Conservation (phyloP, 2,113 vertebrate genomes). For the Bubo bubo region DNA sequence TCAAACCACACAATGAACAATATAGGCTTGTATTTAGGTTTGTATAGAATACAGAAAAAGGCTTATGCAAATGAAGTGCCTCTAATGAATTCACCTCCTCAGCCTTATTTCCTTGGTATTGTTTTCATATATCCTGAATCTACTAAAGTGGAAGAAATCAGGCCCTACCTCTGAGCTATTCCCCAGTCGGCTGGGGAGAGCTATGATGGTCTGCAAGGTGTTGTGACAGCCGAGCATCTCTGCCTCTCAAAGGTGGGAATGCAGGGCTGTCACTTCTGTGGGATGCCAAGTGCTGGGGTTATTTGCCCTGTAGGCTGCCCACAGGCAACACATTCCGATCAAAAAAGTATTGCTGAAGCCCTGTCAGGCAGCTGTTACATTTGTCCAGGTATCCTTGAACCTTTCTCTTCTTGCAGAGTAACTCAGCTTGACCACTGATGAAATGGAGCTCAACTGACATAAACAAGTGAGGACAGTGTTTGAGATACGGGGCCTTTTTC, state of each 20-base stretch:
- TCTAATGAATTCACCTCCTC: not conserved
- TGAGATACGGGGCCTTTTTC: not conserved
- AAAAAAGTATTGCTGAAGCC: not conserved
- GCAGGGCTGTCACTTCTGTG: not conserved
- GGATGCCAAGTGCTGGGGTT: not conserved
- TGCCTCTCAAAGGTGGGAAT: accelerated
- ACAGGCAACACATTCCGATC: accelerated
- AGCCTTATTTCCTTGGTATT: not conserved
- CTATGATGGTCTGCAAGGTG: not conserved
- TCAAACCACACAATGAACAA: not conserved
- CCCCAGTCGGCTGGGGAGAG: too few relatives aligned
- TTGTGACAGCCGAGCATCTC: accelerated
- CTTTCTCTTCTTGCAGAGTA: not conserved
- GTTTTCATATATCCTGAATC: not conserved
- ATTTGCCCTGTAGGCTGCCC: not conserved
- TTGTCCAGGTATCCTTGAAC: not conserved
- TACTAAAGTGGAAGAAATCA: not conserved
- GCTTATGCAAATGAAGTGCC: not conserved
- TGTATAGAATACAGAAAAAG: not conserved
- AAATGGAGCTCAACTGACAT: not conserved
- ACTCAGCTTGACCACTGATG: not conserved
- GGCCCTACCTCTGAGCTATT: not conserved
- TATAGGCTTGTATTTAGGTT: not conserved
- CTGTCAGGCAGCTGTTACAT: accelerated
- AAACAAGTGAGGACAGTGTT: not conserved